Percentiles rank a stretch among this genome's conserved stretches.
These are phyloP conservation scores for Epizoanthus scotinus DNA, from an alignment of 92 coral and sea anemone genomes.

Conservation along the genomic window DNA sequence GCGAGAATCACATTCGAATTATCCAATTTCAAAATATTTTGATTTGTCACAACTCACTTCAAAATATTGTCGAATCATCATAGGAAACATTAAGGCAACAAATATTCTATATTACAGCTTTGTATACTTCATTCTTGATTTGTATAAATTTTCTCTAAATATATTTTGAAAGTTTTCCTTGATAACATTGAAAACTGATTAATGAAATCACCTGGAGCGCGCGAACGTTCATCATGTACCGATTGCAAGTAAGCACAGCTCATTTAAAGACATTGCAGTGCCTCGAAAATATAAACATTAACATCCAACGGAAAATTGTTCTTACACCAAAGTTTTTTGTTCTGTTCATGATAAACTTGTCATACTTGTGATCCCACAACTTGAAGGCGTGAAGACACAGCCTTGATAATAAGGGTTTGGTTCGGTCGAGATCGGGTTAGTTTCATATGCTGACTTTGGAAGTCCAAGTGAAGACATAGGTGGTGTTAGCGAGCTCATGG, in stretches of 20 bases:
- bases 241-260: slow-evolving; percentile 11
- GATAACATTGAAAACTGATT: slow-evolving; percentile 24
- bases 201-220: slow-evolving; percentile 12
- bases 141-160: slow-evolving; percentile 33
- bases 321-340: slow-evolving; percentile 43
- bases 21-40: slow-evolving; percentile 96
- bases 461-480: slow-evolving; percentile 92
- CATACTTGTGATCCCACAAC: slow-evolving; percentile 86
- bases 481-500: slow-evolving; percentile 72
- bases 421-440: slow-evolving; percentile 76
- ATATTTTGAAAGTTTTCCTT: slow-evolving; percentile 31
- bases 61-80: slow-evolving; percentile 85
- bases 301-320: slow-evolving; percentile 28
- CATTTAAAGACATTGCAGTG: slow-evolving; percentile 21
- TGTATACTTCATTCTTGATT: slow-evolving; percentile 43
- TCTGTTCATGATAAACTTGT: slow-evolving; percentile 81
- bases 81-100: slow-evolving; percentile 36
- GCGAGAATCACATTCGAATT: slow-evolving; percentile 65
- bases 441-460: slow-evolving; percentile 77
- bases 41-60: slow-evolving; percentile 79
- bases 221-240: slow-evolving; percentile 19
- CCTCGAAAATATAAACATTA: slow-evolving; percentile 1
- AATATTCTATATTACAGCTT: slow-evolving; percentile 36
- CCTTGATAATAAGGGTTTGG: slow-evolving; percentile 90
- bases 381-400: slow-evolving; percentile 87